Evolutionary conservation across 2,888 invertebrate species (phyloP), one percentile per base, ranked within the genome.

Genomic region (Synergus itoensis): DNA sequence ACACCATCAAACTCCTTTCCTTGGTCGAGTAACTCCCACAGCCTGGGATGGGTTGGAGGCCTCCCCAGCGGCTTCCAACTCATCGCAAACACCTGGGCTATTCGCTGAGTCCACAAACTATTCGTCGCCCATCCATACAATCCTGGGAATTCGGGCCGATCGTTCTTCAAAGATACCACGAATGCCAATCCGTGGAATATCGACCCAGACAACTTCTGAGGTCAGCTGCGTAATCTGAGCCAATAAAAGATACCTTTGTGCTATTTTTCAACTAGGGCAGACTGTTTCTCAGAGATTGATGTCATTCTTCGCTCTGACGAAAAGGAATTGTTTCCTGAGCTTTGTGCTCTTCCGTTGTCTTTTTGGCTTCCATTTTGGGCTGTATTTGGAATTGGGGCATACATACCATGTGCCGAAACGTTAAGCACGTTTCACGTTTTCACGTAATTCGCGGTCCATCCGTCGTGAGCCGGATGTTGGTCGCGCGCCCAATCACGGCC

Each of bases 21-120:
- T 76, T 28, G 76, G 60, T 79, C 67, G 45, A 75, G 18, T 67
- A 63, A 67, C 45, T 40, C 41, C 40, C 41, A 76, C 43, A 16
- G 4, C 60, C 53, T 28, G 28, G 28, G 3, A 28, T 28, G 28
- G 28, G 28, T 28, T 28, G 28, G 28, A 28, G 3, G 3, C 28
- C 28, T 28, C 28, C 62, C 60, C 60, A 65, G 62, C 40, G 41
- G 48, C 36, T 67, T 45, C 76, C 79, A 45, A 64, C 40, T 12
- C 76, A 57, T 75, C 43, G 76, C 77, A 79, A 80, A 82, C 81
- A 83, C 83, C 84, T 82, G 80, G 28, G 83, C 82, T 85, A 86
- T 87, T 86, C 85, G 84, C 85, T 79, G 81, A 88, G 81, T 88
- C 86, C 82, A 82, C 86, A 82, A 88, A 88, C 86, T 87, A 87